Evolutionary conservation across 1,140 invertebrate genomes (phyloP), one percentile per base, ranked within the genome.

Genomic region (Aphelenchoides besseyi): DNA sequence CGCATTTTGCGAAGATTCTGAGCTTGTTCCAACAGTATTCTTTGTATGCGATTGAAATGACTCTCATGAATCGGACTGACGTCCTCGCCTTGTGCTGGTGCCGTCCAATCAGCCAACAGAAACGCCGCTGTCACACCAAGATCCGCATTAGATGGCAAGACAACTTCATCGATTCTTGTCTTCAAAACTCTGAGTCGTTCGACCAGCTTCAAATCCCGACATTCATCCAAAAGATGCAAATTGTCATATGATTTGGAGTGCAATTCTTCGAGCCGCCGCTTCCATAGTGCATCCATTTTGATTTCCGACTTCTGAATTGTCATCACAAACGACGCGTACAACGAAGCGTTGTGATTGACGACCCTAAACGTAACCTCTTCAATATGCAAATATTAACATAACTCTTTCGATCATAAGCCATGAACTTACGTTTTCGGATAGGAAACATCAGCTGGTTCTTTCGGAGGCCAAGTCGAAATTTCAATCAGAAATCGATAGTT

Each of bases 161-260:
- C 12, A 33, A 59, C 18, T 33, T 59, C 18, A 8, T 18, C 5
- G 5, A 8, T 5, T 5, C 5, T 8, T 5, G 5, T 5, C 12
- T 23, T 28, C 26, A 59, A 8, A 8, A 18, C 23, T 59, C 18
- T 5, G 18, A 59, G 55, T 33, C 5, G 16, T 33, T 59, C 55
- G 55, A 59, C 5, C 55, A 59, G 18, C 55, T 59, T 59, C 18
- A 59, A 33, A 33, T 59, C 55, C 5, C 55, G 55, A 33, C 55
- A 59, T 59, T 59, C 55, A 23, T 59, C 23, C 55, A 59, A 33
- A 5, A 59, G 55, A 5, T 33, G 5, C 26, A 18, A 18, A 33
- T 59, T 8, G 55, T 48, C 23, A 23, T 48, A 48, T 23, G 41
- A 16, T 12, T 48, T 23, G 12, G 41, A 12, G 41, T 48, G 41